Conservation (phyloP, 2,888 invertebrate species). For the Drosophila melanocephala region DNA sequence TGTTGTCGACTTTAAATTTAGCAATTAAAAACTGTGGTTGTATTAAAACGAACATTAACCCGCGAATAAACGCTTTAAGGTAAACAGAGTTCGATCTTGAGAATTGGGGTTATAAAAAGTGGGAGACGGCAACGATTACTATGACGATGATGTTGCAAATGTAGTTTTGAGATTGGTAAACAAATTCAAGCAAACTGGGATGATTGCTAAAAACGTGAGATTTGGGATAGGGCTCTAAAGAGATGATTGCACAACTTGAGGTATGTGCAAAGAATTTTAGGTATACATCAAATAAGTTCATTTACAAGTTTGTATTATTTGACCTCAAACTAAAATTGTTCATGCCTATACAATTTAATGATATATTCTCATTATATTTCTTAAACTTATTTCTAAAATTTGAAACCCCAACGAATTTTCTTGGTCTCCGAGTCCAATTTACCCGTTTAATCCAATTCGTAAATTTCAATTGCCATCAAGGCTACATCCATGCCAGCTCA, state of each 20-base stretch:
- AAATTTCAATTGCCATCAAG: slow-evolving; percentile 33
- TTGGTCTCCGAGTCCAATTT: not conserved
- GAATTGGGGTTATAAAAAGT: slow-evolving; percentile 38
- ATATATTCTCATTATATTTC: not conserved
- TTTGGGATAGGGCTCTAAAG: not conserved
- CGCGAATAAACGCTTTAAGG: slow-evolving; percentile 17
- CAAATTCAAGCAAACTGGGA: not conserved
- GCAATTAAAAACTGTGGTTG: slow-evolving; percentile 70
- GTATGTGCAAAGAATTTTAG: not conserved
- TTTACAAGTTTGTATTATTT: not conserved
- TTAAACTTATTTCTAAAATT: not conserved
- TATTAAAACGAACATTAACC: slow-evolving; percentile 76
- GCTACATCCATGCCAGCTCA: slow-evolving; percentile 7
- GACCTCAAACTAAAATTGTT: not conserved
- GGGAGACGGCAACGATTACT: not conserved
- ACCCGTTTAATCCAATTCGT: not conserved
- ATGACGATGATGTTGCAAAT: slow-evolving; percentile 28
- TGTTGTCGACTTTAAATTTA: slow-evolving; percentile 74
- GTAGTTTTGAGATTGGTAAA: slow-evolving; percentile 14
- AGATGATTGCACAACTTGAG: not conserved
- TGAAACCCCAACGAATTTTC: not conserved
- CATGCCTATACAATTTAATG: no score
- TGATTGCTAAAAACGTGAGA: not conserved
- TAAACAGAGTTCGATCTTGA: slow-evolving; percentile 30
- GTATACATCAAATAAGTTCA: not conserved